These are phyloP conservation scores for Lepidurus arcticus DNA, from an alignment of 1,140 invertebrate species.

Conservation along the genomic window DNA sequence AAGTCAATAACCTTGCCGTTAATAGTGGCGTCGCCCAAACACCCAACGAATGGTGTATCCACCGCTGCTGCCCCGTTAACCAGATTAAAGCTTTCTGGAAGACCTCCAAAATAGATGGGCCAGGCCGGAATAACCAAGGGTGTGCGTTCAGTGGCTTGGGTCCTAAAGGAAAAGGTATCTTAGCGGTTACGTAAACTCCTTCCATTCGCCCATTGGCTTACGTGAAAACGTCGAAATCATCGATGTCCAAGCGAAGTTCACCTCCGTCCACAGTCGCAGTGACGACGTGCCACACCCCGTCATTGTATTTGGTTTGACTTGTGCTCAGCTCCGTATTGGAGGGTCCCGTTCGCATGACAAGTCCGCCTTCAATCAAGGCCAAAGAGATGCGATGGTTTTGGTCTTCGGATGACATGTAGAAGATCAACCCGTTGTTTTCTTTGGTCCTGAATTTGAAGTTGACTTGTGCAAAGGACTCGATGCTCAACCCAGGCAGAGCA, in stretches of 20 bases:
- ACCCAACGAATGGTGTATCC: slow-evolving; percentile 63
- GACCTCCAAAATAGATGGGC: slow-evolving; percentile 76
- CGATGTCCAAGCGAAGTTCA: slow-evolving; percentile 67
- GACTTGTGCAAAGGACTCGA: slow-evolving; percentile 51
- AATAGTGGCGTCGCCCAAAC: slow-evolving; percentile 78
- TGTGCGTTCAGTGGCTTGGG: slow-evolving; percentile 47
- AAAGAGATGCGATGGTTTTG: slow-evolving; percentile 60
- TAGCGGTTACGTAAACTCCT: slow-evolving; percentile 25
- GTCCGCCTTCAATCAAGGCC: slow-evolving; percentile 59
- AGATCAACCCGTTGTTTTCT: slow-evolving; percentile 68
- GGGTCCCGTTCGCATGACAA: slow-evolving; percentile 55
- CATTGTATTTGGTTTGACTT: slow-evolving; percentile 63
- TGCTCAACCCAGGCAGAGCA: slow-evolving; percentile 38
- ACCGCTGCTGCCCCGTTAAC: slow-evolving; percentile 43
- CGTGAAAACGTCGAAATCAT: slow-evolving; percentile 67
- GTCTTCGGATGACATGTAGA: slow-evolving; percentile 61
- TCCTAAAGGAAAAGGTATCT: slow-evolving; percentile 43
- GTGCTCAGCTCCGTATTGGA: slow-evolving; percentile 52
- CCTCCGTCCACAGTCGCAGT: slow-evolving; percentile 65
- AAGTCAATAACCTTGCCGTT: slow-evolving; percentile 77
- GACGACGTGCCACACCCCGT: slow-evolving; percentile 88
- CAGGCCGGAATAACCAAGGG: slow-evolving; percentile 52
- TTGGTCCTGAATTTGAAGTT: slow-evolving; percentile 84
- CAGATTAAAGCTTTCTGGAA: slow-evolving; percentile 56
- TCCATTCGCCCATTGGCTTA: slow-evolving; percentile 43